These are phyloP conservation scores for Apamea anceps DNA, from an alignment of 2,888 invertebrate genomes.

Conservation along the genomic window DNA sequence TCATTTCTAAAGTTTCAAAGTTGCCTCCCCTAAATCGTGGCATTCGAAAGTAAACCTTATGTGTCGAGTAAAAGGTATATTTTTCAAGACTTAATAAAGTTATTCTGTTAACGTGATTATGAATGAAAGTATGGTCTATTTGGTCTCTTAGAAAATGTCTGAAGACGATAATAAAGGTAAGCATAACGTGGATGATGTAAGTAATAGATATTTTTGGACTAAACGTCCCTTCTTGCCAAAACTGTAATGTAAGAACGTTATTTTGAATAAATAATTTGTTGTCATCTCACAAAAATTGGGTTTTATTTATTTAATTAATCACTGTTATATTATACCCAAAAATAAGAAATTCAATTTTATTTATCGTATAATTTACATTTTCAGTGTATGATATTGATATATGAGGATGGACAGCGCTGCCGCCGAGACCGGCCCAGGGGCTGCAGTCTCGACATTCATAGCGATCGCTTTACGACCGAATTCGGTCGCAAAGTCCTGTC, in stretches of 20 bases:
- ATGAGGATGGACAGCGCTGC: no score
- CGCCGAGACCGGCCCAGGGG: no score
- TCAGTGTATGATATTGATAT: no score
- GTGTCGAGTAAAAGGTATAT: neutral
- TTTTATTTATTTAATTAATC: slow-evolving; percentile 43
- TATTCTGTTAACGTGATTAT: slow-evolving; percentile 43
- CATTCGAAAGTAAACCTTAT: slow-evolving; percentile 2
- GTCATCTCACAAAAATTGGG: slow-evolving; percentile 71
- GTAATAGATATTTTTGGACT: slow-evolving; percentile 74
- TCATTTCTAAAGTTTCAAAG: neutral
- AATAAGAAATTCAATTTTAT: neutral
- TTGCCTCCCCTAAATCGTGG: neutral
- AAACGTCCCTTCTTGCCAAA: slow-evolving; percentile 79
- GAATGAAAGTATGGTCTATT: slow-evolving; percentile 33
- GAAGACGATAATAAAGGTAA: slow-evolving; percentile 39
- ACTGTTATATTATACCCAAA: neutral
- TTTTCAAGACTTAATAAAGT: slow-evolving; percentile 23
- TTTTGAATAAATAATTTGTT: slow-evolving; percentile 84
- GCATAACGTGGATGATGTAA: slow-evolving; percentile 58
- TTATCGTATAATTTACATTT: no score
- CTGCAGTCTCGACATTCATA: no score
- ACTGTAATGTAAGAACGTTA: slow-evolving; percentile 77
- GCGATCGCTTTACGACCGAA: no score
- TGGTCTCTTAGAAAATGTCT: slow-evolving; percentile 27
- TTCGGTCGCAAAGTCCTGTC: no score